Conservation (phyloP, 2,113 vertebrate genomes). For the Paramisgurnus dabryanus region DNA sequence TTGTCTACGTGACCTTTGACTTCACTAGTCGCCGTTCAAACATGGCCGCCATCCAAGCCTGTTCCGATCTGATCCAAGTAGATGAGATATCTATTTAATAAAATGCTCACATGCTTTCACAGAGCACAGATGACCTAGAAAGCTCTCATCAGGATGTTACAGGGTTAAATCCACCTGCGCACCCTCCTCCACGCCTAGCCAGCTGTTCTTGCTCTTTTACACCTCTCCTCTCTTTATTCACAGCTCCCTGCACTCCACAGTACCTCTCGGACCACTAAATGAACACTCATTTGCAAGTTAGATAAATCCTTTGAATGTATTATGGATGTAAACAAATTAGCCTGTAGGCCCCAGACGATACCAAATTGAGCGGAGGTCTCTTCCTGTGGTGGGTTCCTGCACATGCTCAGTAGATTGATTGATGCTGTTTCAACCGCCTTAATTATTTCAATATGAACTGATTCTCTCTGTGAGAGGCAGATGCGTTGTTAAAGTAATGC, state of each 20-base stretch:
- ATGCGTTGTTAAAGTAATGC: slow-evolving; percentile 70
- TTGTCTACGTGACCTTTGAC: slow-evolving; percentile 40
- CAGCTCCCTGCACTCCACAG: slow-evolving; percentile 67
- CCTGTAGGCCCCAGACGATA: slow-evolving; percentile 78
- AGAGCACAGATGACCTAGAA: slow-evolving; percentile 20
- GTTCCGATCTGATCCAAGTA: not conserved
- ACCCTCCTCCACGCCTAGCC: slow-evolving; percentile 34
- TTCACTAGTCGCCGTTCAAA: not conserved
- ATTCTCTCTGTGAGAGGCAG: slow-evolving; percentile 76
- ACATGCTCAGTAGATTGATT: slow-evolving; percentile 75
- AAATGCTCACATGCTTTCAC: slow-evolving; percentile 18
- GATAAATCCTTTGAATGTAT: slow-evolving; percentile 82
- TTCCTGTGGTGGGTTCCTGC: slow-evolving; percentile 74
- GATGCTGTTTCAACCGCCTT: slow-evolving; percentile 81
- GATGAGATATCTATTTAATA: not conserved
- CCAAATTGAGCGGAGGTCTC: slow-evolving; percentile 78
- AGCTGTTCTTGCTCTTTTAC: slow-evolving; percentile 45
- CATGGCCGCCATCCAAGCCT: slow-evolving; percentile 35
- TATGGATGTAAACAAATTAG: slow-evolving; percentile 82
- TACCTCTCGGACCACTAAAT: slow-evolving; percentile 76
- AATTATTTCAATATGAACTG: slow-evolving; percentile 81
- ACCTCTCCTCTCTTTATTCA: slow-evolving; percentile 33
- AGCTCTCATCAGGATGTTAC: slow-evolving; percentile 15
- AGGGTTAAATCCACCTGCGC: slow-evolving; percentile 69
- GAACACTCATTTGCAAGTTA: slow-evolving; percentile 83